Evolutionary conservation across 2,797 vertebrate genomes (phyloP).

Genomic region (Cottoperca gobio): DNA sequence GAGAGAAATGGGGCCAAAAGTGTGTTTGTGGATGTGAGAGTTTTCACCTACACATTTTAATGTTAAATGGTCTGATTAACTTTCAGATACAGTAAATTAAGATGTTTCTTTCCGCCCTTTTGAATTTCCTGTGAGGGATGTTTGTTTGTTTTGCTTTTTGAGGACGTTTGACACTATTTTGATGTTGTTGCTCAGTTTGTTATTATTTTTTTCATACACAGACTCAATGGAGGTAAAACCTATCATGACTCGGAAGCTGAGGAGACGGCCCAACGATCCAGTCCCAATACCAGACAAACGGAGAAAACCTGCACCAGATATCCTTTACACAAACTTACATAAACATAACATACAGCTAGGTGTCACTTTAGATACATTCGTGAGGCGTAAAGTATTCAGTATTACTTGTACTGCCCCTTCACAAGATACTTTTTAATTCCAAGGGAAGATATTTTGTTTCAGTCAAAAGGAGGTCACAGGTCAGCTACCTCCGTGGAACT

Average conservation of each 20-base stretch:
- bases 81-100: not conserved
- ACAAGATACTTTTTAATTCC: not conserved
- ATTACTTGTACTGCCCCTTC: not conserved
- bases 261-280: constrained; percentile 95
- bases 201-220: constrained; percentile 57
- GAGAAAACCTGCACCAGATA: constrained; percentile 98
- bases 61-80: constrained; percentile 13
- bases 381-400: not conserved
- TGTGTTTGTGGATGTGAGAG: constrained; percentile 5
- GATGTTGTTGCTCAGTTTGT: constrained; percentile 1
- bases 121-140: not conserved
- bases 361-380: not conserved
- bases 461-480: not conserved
- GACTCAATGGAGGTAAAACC: constrained; percentile 99
- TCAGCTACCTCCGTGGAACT: not conserved
- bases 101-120: not conserved
- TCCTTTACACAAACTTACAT: constrained; percentile 80
- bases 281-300: constrained; percentile 98
- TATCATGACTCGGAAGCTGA: constrained; percentile 97
- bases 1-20: constrained; percentile 25
- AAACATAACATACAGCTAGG: not conserved
- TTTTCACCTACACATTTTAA: constrained; percentile 6
- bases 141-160: not conserved
- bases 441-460: not conserved
- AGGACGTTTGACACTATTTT: not conserved